A percentile compares a stretch with the other conserved stretches of the same genome.
These are phyloP conservation scores for Scaptomyza hsui DNA, from an alignment of 1,140 invertebrate species.

Conservation along the genomic window DNA sequence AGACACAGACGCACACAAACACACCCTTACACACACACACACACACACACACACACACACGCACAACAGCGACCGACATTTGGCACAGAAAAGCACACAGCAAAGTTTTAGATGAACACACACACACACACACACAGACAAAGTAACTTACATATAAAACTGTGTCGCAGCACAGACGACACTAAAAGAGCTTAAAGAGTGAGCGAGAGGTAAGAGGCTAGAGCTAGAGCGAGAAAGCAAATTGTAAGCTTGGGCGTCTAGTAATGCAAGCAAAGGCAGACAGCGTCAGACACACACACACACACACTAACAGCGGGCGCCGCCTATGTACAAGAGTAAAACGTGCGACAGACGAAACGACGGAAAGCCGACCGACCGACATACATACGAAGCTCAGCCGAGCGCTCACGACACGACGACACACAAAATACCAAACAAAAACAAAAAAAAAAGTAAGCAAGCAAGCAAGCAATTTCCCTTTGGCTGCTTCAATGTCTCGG, in stretches of 20 bases:
- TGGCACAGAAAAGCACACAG: slow-evolving; percentile 73
- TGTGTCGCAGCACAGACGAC: slow-evolving; percentile 69
- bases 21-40: slow-evolving; percentile 13
- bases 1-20: slow-evolving; percentile 63
- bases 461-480: slow-evolving; percentile 71
- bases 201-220: slow-evolving; percentile 1
- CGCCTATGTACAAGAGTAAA: slow-evolving; percentile 49
- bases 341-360: slow-evolving; percentile 7
- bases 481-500: slow-evolving; percentile 54
- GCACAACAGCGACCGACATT: slow-evolving; percentile 56
- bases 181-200: slow-evolving; percentile 9
- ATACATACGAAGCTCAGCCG: slow-evolving; percentile 45
- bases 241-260: slow-evolving; percentile 55
- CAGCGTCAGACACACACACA: slow-evolving; percentile 46
- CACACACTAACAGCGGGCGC: slow-evolving; percentile 34
- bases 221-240: slow-evolving; percentile 31
- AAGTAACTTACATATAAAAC: slow-evolving; percentile 50
- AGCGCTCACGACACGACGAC: slow-evolving; percentile 8
- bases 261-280: slow-evolving; percentile 61
- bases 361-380: slow-evolving; percentile 18
- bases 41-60: slow-evolving; percentile 7
- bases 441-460: slow-evolving; percentile 24
- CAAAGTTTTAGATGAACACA: slow-evolving; percentile 42
- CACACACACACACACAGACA: slow-evolving; percentile 22
- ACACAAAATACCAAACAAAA: too few relatives aligned